Percentiles rank a stretch among this genome's conserved stretches.
Evolutionary conservation across 53 echinoderm and acorn worm species (phyloP).

Genomic region (Antedon mediterranea): DNA sequence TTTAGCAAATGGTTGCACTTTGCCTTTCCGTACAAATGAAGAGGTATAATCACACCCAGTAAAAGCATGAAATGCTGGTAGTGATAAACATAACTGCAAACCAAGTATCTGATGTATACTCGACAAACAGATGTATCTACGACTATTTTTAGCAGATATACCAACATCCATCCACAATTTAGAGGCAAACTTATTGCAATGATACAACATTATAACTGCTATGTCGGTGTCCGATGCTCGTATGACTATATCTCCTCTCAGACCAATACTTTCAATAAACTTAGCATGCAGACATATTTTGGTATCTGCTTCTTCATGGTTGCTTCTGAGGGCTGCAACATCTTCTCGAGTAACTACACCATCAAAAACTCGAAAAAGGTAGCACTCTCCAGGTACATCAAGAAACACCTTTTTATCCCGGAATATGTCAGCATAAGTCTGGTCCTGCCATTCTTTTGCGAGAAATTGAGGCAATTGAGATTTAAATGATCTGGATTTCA

Average conservation of each 20-base stretch:
- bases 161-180: conserved; percentile 24
- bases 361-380: neutral
- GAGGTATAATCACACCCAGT: conserved; percentile 25
- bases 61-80: conserved; percentile 20
- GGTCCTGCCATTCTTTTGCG: conserved; percentile 4
- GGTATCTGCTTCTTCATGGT: conserved; percentile 21
- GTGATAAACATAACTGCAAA: neutral
- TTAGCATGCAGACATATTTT: conserved; percentile 11
- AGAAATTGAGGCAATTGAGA: conserved; percentile 4
- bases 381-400: neutral
- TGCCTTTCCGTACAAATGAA: too few species aligned
- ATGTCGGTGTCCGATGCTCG: conserved; percentile 17
- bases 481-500: conserved; percentile 7
- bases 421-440: neutral
- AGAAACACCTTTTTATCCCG: neutral
- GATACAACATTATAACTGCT: conserved; percentile 12
- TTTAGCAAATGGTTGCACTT: too few species aligned
- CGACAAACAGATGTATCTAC: neutral
- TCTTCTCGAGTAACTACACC: neutral
- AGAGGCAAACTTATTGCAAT: neutral
- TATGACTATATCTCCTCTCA: conserved; percentile 5
- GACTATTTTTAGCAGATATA: neutral
- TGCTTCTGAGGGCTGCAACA: neutral
- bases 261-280: neutral
- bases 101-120: neutral